Conservation (phyloP, 2,797 vertebrate species). For the Phaenicophaeus curvirostris region DNA sequence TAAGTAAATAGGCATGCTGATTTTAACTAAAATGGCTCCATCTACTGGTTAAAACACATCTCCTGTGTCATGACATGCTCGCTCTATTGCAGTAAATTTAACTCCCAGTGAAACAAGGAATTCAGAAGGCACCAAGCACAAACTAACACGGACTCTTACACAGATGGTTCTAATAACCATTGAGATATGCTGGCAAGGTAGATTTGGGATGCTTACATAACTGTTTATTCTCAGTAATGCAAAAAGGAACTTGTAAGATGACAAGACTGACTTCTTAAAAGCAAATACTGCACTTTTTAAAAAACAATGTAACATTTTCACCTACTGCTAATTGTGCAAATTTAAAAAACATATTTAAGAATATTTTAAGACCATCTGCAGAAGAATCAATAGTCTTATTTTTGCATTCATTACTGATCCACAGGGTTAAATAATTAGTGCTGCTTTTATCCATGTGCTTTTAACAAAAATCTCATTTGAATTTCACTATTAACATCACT, state of each 20-base stretch:
- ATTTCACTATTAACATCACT: background rate
- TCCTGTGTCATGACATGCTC: background rate
- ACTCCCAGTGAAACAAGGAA: background rate
- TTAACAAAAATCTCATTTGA: background rate
- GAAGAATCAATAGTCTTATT: background rate
- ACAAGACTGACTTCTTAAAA: background rate
- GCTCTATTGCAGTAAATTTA: background rate
- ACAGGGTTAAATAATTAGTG: background rate
- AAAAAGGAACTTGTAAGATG: background rate
- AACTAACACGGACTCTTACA: background rate
- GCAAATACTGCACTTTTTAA: background rate
- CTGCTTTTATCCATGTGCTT: background rate
- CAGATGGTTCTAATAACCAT: background rate
- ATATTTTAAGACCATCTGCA: background rate
- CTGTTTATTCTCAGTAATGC: background rate
- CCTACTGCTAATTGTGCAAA: background rate
- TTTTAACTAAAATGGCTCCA: constrained; percentile 11
- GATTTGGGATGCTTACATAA: background rate
- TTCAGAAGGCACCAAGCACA: background rate
- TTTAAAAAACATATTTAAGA: background rate
- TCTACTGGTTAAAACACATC: constrained; percentile 28
- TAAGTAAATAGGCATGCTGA: background rate
- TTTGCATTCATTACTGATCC: background rate
- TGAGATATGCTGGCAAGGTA: background rate
- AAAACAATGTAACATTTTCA: background rate